Conservation (phyloP, 2,113 vertebrate genomes). For the Sclerurus mexicanus region DNA sequence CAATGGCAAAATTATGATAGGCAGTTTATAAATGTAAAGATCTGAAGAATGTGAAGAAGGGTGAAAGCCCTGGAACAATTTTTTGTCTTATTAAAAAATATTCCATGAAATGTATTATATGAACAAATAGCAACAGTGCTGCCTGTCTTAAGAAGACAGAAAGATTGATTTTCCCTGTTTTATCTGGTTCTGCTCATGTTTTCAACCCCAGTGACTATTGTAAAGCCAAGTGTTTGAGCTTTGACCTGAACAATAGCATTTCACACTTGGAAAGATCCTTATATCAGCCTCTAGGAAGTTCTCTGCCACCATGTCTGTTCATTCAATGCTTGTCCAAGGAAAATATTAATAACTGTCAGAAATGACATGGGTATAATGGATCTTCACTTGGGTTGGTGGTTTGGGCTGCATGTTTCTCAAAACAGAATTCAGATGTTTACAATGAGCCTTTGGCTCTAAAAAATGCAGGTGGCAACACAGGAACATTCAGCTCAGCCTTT, state of each 20-base stretch:
- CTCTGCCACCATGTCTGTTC: neutral
- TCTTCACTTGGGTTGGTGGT: neutral
- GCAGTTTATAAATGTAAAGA: neutral
- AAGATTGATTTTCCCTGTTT: conserved; percentile 37
- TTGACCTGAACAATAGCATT: neutral
- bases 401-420: neutral
- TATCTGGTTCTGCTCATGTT: neutral
- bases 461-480: neutral
- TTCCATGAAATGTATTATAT: neutral
- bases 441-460: neutral
- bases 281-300: neutral
- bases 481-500: neutral
- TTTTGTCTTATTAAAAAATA: neutral
- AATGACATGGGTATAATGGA: neutral
- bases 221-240: neutral
- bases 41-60: neutral
- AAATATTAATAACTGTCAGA: neutral
- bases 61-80: neutral
- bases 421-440: neutral
- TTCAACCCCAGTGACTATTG: neutral
- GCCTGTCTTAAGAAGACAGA: neutral
- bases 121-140: neutral
- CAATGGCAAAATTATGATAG: neutral
- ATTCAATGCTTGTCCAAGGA: neutral
- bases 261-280: neutral